These are phyloP conservation scores for Prostheceraeus crozeri DNA, from an alignment of 2,888 invertebrate species.

Conservation along the genomic window DNA sequence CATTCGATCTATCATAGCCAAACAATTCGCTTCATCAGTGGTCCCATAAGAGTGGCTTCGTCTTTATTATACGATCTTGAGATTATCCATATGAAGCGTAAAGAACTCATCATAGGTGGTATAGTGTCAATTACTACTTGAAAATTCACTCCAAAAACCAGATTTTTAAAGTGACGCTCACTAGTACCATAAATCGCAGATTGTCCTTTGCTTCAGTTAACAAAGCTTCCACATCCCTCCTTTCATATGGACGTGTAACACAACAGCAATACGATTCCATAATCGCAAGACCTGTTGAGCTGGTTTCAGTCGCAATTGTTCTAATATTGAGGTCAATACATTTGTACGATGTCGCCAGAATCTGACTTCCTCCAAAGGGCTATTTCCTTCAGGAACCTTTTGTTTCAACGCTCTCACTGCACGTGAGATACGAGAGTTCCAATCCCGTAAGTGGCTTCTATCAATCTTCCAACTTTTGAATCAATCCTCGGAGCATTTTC, in stretches of 20 bases:
- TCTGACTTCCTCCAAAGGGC: constrained; percentile 23
- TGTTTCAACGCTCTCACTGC: neutral
- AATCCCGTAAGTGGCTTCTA: no score
- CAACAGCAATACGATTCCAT: neutral
- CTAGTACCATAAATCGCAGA: constrained; percentile 17
- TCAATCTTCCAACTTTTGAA: no score
- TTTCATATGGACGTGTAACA: neutral
- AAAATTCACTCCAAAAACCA: constrained; percentile 42
- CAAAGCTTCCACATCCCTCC: constrained; percentile 7
- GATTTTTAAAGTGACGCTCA: constrained; percentile 66
- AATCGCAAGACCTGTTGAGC: neutral
- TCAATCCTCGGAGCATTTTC: no score
- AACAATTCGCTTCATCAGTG: constrained; percentile 71
- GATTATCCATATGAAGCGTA: constrained; percentile 82
- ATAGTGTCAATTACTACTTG: constrained; percentile 67
- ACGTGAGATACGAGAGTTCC: no score
- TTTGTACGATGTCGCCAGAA: constrained; percentile 18
- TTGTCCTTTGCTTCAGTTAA: constrained; percentile 29
- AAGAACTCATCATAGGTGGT: constrained; percentile 71
- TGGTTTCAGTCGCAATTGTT: constrained; percentile 5
- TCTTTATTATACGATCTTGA: constrained; percentile 75
- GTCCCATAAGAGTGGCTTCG: constrained; percentile 76
- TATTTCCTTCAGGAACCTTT: neutral
- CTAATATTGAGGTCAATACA: constrained; percentile 25
- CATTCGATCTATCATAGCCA: constrained; percentile 72